Percentiles rank a stretch among this genome's conserved stretches.
phyloP scores from a whole-genome alignment of 2,797 vertebrate species.

The Mycteria americana region DNA sequence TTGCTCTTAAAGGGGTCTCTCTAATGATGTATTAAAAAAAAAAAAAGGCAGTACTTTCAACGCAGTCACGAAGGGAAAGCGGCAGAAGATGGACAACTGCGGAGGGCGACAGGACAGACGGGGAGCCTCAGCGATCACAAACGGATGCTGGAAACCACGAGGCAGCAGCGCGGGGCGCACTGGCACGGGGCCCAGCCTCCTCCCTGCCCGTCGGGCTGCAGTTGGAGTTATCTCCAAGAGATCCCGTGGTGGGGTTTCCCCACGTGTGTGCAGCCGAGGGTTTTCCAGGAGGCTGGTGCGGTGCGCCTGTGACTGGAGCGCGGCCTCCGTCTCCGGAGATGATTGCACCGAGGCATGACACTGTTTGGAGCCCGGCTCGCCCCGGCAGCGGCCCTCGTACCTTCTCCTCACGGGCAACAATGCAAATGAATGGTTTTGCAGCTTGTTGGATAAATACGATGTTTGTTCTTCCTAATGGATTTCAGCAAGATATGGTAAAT shows the following conservation, averaged over 20 bases:
- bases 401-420: not conserved
- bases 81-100: not conserved
- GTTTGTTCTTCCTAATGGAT: conserved; percentile 70
- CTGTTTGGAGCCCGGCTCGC: not conserved
- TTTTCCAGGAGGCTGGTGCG: not conserved
- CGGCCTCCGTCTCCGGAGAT: not conserved
- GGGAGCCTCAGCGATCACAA: no score
- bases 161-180: not conserved
- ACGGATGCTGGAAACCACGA: not conserved
- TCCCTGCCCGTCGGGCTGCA: accelerated
- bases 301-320: not conserved
- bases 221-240: accelerated
- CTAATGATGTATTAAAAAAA: not conserved
- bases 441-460: conserved; percentile 47
- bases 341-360: not conserved
- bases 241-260: not conserved
- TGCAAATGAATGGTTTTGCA: not conserved
- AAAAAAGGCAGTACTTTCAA: not conserved
- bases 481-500: conserved; percentile 61
- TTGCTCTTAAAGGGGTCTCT: not conserved
- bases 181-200: accelerated
- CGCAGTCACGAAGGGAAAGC: not conserved
- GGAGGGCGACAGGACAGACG: accelerated
- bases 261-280: accelerated
- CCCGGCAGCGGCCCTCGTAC: not conserved